Evolutionary conservation across 2,888 invertebrate genomes (phyloP), one percentile per base, ranked within the genome.

Genomic region (Drosophila meridionalis): DNA sequence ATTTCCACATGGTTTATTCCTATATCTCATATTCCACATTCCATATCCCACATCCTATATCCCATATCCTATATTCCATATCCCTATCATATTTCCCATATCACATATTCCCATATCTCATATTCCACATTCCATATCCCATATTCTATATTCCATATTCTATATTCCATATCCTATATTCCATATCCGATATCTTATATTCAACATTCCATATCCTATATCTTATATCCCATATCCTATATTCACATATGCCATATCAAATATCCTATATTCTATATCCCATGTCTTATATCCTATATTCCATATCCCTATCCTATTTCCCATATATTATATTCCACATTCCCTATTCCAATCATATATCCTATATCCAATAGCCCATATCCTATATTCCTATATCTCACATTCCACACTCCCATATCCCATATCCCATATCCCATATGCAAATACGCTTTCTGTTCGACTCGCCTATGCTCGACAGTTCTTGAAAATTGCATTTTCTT

Each of bases 401-500:
- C 4, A 12, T 20, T 20, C 20, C 20, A 20, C 20, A 20, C 20
- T 20, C 2, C 26, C 26, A 47, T 2, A 47, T 45, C 5, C 26
- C n/a, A 34, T 6, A 7, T 34, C 32, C n/a, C 32, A 50, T 20
- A 11, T 52, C 20, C 9, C 55, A 55, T 40, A 55, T 55, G 36
- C 55, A 38, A 55, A 40, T 55, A 8, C 14, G 28, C 9, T 12
- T 26, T 36, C 32, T n/a, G 30, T 6, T 53, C 53, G 53, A 12
- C 12, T 36, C 53, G 38, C 14, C 53, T 55, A 14, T 57, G 73
- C 69, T 52, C 32, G 77, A 71, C 73, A 76, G 78, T 84, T 77
- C 79, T 88, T 86, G 78, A 78, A 80, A 87, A 82, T 90, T 90
- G 91, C 89, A 89, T 81, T 88, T 90, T 80, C 90, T 82, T 90